These are phyloP conservation scores for Sarcoramphus papa DNA, from an alignment of 2,797 vertebrate species.

Conservation along the genomic window DNA sequence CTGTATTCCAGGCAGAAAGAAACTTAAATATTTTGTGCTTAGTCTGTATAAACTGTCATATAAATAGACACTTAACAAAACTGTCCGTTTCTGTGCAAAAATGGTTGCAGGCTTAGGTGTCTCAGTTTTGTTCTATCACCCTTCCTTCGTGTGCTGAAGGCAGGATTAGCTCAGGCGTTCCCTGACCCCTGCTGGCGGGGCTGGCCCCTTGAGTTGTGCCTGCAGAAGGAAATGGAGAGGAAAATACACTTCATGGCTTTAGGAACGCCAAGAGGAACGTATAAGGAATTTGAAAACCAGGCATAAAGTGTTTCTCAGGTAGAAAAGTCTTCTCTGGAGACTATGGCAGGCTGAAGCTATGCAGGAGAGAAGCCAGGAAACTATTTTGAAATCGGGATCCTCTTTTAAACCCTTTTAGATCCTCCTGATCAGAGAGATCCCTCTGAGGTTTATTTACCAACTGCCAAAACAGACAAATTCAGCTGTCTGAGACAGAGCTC, in stretches of 20 bases:
- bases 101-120: background rate
- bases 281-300: background rate
- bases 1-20: background rate
- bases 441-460: background rate
- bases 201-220: background rate
- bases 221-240: background rate
- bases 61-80: background rate
- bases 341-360: background rate
- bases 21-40: background rate
- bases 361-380: background rate
- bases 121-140: background rate
- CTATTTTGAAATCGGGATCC: background rate
- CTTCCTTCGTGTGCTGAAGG: background rate
- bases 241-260: background rate
- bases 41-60: background rate
- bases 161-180: background rate
- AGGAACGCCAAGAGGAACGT: background rate
- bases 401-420: background rate
- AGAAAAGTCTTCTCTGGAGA: background rate
- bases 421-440: background rate
- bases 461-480: background rate
- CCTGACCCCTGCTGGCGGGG: slow-evolving; percentile 27
- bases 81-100: background rate
- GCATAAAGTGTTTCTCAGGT: rapidly evolving
- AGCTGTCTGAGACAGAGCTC: background rate